phyloP scores from a whole-genome alignment of 1,140 invertebrate genomes.

The Caerostris extrusa region DNA sequence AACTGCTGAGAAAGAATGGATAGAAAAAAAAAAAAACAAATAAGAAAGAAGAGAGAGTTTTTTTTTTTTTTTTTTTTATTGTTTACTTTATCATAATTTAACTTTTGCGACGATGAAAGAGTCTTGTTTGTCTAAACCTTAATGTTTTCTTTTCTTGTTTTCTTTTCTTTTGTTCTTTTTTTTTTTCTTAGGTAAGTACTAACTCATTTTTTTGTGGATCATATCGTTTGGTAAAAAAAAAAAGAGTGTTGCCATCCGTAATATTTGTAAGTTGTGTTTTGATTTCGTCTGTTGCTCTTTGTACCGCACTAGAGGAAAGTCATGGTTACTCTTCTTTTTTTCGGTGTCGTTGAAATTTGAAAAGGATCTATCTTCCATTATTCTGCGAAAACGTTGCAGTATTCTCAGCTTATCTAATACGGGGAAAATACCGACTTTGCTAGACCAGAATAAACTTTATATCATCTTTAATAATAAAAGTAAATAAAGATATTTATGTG shows the following conservation, averaged over 20 bases:
- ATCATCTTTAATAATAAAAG: too few relatives aligned
- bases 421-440: too few relatives aligned
- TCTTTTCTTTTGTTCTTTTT: conserved; percentile 15
- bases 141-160: conserved; percentile 7
- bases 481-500: too few relatives aligned
- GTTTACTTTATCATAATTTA: conserved; percentile 41
- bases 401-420: too few relatives aligned
- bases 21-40: neutral
- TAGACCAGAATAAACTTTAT: too few relatives aligned
- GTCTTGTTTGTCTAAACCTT: conserved; percentile 39
- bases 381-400: too few relatives aligned
- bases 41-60: neutral
- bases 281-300: conserved; percentile 25
- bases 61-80: conserved; percentile 8
- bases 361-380: too few relatives aligned
- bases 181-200: conserved; percentile 46
- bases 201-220: conserved; percentile 37
- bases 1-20: neutral
- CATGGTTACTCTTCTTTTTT: neutral
- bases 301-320: neutral
- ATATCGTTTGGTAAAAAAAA: conserved; percentile 32
- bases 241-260: neutral
- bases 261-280: conserved; percentile 42
- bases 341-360: neutral
- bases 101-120: conserved; percentile 12